A percentile compares a stretch with the other conserved stretches of the same genome.
Evolutionary conservation across 1,140 invertebrate species (phyloP).

Genomic region (Lepidurus arcticus): DNA sequence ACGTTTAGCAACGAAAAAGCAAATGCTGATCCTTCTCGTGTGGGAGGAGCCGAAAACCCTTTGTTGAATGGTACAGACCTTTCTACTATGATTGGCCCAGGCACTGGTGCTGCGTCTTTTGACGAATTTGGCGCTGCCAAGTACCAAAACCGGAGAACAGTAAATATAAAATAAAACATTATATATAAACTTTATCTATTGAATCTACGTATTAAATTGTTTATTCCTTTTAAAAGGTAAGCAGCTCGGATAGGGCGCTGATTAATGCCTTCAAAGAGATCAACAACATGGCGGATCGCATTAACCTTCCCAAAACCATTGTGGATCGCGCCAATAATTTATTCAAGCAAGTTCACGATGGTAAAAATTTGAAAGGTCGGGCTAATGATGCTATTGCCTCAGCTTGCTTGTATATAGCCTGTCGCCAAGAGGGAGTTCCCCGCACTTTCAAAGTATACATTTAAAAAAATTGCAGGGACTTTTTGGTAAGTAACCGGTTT

Average conservation of each 20-base stretch:
- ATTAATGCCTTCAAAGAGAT: slow-evolving; percentile 96
- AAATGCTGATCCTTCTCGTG: slow-evolving; percentile 95
- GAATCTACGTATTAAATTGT: background rate
- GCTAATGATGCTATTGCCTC: slow-evolving; percentile 98
- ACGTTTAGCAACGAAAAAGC: slow-evolving; percentile 98
- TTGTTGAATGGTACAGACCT: slow-evolving; percentile 91
- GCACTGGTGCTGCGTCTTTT: slow-evolving; percentile 71
- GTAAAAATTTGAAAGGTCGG: slow-evolving; percentile 88
- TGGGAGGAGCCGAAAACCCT: slow-evolving; percentile 94
- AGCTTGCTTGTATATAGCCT: slow-evolving; percentile 98
- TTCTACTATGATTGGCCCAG: slow-evolving; percentile 94
- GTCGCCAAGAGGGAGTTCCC: slow-evolving; percentile 95
- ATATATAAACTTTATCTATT: background rate
- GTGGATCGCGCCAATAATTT: slow-evolving; percentile 91
- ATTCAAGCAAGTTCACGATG: slow-evolving; percentile 94
- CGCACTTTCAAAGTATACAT: slow-evolving; percentile 82
- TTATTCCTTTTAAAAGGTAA: slow-evolving; percentile 55
- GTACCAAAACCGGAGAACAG: slow-evolving; percentile 87
- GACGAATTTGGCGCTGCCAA: slow-evolving; percentile 82
- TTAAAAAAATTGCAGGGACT: background rate
- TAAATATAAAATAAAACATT: slow-evolving; percentile 38
- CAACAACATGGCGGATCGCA: slow-evolving; percentile 92
- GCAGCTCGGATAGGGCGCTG: slow-evolving; percentile 86
- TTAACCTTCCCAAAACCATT: slow-evolving; percentile 92
- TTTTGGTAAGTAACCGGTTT: slow-evolving; percentile 12